Evolutionary conservation across 2,797 vertebrate genomes (phyloP).

Genomic region (Amniataba percoides): DNA sequence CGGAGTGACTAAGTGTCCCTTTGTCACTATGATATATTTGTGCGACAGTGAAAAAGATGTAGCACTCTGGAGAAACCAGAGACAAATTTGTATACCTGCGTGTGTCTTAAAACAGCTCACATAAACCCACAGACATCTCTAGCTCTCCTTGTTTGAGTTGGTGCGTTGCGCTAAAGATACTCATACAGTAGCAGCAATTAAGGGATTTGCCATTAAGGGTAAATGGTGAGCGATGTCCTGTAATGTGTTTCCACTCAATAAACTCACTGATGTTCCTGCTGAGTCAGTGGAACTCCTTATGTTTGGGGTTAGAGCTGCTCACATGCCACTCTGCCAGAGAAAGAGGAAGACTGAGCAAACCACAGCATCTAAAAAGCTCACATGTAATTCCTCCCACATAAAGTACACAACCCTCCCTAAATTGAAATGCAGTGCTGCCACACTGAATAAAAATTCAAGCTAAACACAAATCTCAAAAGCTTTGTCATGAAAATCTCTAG

Average conservation of each 20-base stretch:
- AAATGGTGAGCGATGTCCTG: conserved; percentile 54
- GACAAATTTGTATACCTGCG: conserved; percentile 16
- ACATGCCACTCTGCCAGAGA: conserved; percentile 25
- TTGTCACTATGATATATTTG: conserved; percentile 59
- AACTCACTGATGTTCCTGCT: conserved; percentile 54
- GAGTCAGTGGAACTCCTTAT: conserved; percentile 64
- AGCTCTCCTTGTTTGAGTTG: background rate
- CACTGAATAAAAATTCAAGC: conserved; percentile 13
- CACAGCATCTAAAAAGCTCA: conserved; percentile 38
- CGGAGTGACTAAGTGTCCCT: conserved; percentile 43
- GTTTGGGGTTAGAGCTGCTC: conserved; percentile 39
- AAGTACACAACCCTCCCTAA: conserved; percentile 25
- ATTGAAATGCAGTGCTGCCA: conserved; percentile 20
- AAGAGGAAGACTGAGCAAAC: conserved; percentile 39
- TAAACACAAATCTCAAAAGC: conserved; percentile 8
- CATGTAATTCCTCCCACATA: conserved; percentile 44
- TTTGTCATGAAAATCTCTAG: conserved; percentile 6
- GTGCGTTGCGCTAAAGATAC: conserved; percentile 43
- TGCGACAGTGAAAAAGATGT: conserved; percentile 30
- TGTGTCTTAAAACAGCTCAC: conserved; percentile 25
- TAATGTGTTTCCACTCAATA: conserved; percentile 66
- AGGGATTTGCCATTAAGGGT: conserved; percentile 57
- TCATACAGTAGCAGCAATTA: conserved; percentile 53
- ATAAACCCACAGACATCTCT: conserved; percentile 21
- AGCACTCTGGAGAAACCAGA: conserved; percentile 38